Base-by-base conservation (phyloP, 2,888 invertebrate species). In the Sinopyrophorus schimmeli region DNA sequence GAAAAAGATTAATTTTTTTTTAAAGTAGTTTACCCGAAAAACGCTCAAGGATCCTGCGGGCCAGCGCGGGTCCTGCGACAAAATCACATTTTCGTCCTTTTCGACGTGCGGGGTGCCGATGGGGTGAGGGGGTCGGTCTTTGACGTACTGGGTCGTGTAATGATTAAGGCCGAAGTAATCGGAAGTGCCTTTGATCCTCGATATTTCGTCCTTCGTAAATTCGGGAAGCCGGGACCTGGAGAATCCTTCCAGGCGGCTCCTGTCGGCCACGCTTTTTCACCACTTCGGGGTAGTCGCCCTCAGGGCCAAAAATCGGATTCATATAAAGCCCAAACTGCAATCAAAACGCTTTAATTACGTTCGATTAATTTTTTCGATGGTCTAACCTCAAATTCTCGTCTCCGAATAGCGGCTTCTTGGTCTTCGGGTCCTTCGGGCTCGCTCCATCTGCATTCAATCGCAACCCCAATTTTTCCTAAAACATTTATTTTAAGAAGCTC, bases 121-220 rank as follows among this genome's bases (percentile, higher is more conserved):
- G n/a, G n/a, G n/a, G n/a, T n/a, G n/a, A n/a, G n/a, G n/a, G n/a
- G n/a, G n/a, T n/a, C n/a, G n/a, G n/a, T n/a, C n/a, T n/a, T n/a
- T n/a, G n/a, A n/a, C n/a, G n/a, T n/a, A n/a, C n/a, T n/a, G n/a
- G 3, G 65, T 49, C 3, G 76, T 70, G 63, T 79, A 80, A 58
- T 76, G 72, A 54, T 79, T 79, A 27, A 78, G 53, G 1, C 76
- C 77, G 32, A 78, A 64, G 57, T 74, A 77, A 58, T 80, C 79
- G 3, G 67, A 67, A 11, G 76, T 69, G 2, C 77, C 78, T 63
- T 60, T 62, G 10, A 71, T 62, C 10, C 58, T 55, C 17, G 60
- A 28, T 4, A 68, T 57, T 68, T 81, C 79, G 41, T 76, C 74
- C 1, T 71, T 61, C 5, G 76, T 77, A 58, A 81, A 81, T 57